phyloP scores from a whole-genome alignment of 2,888 invertebrate species.

The Cancer borealis region DNA sequence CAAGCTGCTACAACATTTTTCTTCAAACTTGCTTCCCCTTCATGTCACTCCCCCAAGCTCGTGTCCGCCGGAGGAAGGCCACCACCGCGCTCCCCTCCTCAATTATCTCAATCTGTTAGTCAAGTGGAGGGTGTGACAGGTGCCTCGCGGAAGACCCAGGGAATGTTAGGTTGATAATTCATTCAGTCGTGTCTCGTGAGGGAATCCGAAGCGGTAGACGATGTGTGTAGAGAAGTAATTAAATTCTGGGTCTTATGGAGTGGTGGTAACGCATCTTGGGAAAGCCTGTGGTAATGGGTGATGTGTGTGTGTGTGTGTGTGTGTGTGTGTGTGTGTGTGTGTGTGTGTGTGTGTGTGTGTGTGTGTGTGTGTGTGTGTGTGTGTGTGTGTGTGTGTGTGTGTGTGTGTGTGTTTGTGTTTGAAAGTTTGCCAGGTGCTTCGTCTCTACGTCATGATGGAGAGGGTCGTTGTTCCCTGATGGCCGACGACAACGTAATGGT shows the following conservation, averaged over 20 bases:
- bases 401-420: no score
- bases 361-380: no score
- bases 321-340: background rate
- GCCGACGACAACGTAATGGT: no score
- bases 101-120: slow-evolving; percentile 24
- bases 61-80: background rate
- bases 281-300: background rate
- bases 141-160: background rate
- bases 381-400: no score
- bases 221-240: background rate
- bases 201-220: background rate
- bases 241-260: background rate
- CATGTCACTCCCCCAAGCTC: background rate
- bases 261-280: background rate
- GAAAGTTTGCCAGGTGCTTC: no score
- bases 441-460: no score
- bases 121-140: slow-evolving; percentile 3
- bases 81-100: background rate
- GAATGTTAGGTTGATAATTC: background rate
- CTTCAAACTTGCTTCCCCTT: background rate
- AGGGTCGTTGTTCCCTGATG: no score
- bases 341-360: background rate
- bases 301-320: background rate
- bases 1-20: background rate
- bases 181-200: background rate